These are phyloP conservation scores for Caradrina kadenii DNA, from an alignment of 2,888 invertebrate species.

Conservation along the genomic window DNA sequence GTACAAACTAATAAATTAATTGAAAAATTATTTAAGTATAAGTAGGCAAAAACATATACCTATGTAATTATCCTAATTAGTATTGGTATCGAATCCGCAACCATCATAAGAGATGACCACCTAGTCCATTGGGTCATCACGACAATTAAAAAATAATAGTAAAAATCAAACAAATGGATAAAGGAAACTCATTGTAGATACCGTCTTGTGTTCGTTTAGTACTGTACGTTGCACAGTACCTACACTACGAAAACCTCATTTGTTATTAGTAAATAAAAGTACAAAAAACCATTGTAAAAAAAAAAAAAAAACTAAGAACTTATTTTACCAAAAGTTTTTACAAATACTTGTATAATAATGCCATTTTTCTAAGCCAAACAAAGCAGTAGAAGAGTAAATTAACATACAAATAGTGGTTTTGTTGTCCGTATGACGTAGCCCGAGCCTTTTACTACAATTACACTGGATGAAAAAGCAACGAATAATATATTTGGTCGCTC, in stretches of 20 bases:
- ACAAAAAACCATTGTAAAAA: conserved; percentile 27
- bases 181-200: neutral
- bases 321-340: conserved; percentile 55
- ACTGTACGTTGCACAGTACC: neutral
- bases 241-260: conserved; percentile 20
- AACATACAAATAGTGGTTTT: conserved; percentile 79
- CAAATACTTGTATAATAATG: conserved; percentile 62
- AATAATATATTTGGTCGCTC: conserved; percentile 48
- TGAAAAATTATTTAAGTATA: too few species aligned
- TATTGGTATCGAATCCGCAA: too few species aligned
- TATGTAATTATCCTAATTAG: too few species aligned
- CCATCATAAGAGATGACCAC: too few species aligned
- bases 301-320: conserved; percentile 35
- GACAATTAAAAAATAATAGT: too few species aligned
- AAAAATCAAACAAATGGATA: too few species aligned
- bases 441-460: conserved; percentile 79
- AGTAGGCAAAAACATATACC: too few species aligned
- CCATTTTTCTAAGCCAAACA: conserved; percentile 67
- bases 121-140: too few species aligned
- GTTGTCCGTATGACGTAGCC: conserved; percentile 69
- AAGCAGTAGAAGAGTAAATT: conserved; percentile 71
- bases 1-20: too few species aligned
- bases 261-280: neutral
- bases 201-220: too few species aligned
- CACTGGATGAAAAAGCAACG: conserved; percentile 64